Percentiles rank a stretch among this genome's conserved stretches.
phyloP scores from a whole-genome alignment of 2,113 vertebrate species.

The Thermophis baileyi region DNA sequence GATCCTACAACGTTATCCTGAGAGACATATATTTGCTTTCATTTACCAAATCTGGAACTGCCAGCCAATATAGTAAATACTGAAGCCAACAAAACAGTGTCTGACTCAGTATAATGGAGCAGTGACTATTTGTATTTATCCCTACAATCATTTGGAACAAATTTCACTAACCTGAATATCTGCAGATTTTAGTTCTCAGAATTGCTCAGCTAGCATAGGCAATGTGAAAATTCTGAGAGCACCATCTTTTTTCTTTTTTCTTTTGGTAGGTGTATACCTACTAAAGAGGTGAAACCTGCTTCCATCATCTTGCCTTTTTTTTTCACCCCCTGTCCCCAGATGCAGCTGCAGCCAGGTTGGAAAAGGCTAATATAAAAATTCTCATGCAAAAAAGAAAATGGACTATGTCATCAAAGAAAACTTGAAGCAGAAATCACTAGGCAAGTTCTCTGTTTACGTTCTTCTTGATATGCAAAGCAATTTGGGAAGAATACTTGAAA shows the following conservation, averaged over 20 bases:
- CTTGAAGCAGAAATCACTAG: neutral
- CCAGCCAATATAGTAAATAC: neutral
- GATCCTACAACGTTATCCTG: neutral
- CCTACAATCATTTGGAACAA: neutral
- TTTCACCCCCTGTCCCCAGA: neutral
- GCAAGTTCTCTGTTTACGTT: neutral
- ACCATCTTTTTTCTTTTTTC: too few species aligned
- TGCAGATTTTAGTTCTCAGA: neutral
- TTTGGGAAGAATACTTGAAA: neutral
- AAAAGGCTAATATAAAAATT: neutral
- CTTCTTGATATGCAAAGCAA: neutral
- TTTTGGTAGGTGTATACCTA: too few species aligned
- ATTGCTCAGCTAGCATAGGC: neutral
- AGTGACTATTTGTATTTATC: neutral
- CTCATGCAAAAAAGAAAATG: neutral
- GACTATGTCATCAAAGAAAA: neutral
- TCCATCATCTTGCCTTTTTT: neutral
- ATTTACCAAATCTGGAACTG: neutral
- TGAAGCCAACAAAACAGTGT: neutral
- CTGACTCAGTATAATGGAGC: neutral
- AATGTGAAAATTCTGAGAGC: neutral
- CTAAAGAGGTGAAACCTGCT: neutral
- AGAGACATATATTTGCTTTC: neutral
- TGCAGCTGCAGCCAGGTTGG: neutral
- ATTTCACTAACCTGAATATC: neutral